Conservation (phyloP, 2,888 invertebrate genomes). For the Nasonia oneida region DNA sequence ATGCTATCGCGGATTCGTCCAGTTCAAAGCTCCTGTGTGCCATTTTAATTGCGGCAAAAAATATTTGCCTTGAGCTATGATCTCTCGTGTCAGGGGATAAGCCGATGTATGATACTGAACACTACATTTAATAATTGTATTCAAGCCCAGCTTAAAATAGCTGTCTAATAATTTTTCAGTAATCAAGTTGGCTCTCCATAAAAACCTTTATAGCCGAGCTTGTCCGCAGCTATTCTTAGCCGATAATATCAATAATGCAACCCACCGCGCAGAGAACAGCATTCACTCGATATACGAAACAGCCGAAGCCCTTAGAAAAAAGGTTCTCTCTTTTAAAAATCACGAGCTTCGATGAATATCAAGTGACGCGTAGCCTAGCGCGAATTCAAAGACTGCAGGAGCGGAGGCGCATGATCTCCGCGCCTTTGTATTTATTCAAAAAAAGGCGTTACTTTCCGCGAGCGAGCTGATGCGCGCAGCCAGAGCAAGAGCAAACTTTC, state of each 20-base stretch:
- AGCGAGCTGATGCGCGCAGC: conserved; percentile 19
- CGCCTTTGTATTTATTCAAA: conserved; percentile 70
- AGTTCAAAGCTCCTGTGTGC: neutral
- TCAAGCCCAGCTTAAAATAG: too few relatives aligned
- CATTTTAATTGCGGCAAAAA: neutral
- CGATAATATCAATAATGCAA: conserved; percentile 46
- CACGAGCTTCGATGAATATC: conserved; percentile 54
- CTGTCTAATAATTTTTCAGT: too few relatives aligned
- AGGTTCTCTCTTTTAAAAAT: conserved; percentile 36
- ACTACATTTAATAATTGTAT: too few relatives aligned
- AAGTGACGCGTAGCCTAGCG: conserved; percentile 31
- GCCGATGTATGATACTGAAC: too few relatives aligned
- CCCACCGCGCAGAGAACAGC: neutral
- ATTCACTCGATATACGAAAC: conserved; percentile 6
- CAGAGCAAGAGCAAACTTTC: conserved; percentile 68
- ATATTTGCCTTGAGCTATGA: neutral
- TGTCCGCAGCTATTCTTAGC: too few relatives aligned
- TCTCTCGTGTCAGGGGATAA: too few relatives aligned
- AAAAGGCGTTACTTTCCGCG: conserved; percentile 69
- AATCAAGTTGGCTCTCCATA: too few relatives aligned
- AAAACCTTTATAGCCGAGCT: too few relatives aligned
- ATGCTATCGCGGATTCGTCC: neutral
- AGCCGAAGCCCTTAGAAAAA: neutral
- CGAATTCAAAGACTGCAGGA: conserved; percentile 45
- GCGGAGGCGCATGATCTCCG: conserved; percentile 30